Base-by-base conservation (phyloP, 2,113 vertebrate species). In the Heliornis fulica region DNA sequence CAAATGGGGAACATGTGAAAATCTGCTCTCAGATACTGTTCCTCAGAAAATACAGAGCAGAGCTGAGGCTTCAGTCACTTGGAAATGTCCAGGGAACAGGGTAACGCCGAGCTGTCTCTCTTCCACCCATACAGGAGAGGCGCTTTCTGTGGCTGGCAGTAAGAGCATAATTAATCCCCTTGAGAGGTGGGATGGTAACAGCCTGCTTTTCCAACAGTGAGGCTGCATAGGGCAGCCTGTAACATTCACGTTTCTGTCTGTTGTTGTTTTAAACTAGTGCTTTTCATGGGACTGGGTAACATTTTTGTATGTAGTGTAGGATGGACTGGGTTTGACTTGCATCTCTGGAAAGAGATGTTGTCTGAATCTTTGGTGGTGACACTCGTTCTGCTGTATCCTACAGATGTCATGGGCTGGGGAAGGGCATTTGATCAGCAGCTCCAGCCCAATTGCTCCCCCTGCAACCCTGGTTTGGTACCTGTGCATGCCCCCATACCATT, bases 401-500 rank as follows among this genome's bases (percentile, higher is more conserved):
- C 7, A 21, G 11, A 6, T 40, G n/a, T 60, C n/a, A 4, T 3
- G 12, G n/a, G 13, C 70, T 76, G n/a, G 20, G 41, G 34, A 68
- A 43, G 29, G 70, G 46, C 15, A 34, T 87, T 63, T 0, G 6
- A 86, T 41, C 57, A 76, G 31, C 28, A 46, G 22, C 41, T 71
- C 22, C 40, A 72, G 40, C 54, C 25, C 29, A 74, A n/a, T 38
- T 15, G 46, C 17, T 85, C 14, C 36, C 29, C 23, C 23, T 46
- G 4, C 2, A 9, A 4, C n/a, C 48, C 16, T 9, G 1, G 13
- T 28, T 11, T 59, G 63, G 68, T 17, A 61, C 36, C 40, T 6
- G 19, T 32, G 31, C 48, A 65, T 0, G 0, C 68, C n/a, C 25
- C 5, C 57, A 22, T 26, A 1, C 61, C 20, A 25, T 65, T 31